Base-by-base conservation (phyloP, 2,113 vertebrate genomes). In the Sterrhoptilus dennistouni region DNA sequence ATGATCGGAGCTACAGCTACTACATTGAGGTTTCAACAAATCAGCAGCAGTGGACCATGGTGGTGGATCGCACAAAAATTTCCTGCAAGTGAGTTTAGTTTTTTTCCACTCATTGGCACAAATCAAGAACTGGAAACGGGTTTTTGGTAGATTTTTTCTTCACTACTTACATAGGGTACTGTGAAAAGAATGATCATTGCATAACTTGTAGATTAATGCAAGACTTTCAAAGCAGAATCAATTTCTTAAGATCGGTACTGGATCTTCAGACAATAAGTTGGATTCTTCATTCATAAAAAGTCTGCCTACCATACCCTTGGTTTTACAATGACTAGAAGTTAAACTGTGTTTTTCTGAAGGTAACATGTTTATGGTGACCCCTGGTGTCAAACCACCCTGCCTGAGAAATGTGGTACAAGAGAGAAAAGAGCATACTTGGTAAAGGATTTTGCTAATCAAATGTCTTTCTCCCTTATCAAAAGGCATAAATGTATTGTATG, bases 1-100 rank as follows among this genome's bases (percentile, higher is more conserved):
- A 99, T 42, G 99, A 99, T 75, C 98, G 99, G 40, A 99, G 99
- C 94, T 99, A 99, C 93, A 99, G 99, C 79, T 99, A 99, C 94
- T 99, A 99, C 69, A 97, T 99, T 11, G 99, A 99, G 82, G 98
- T 99, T 66, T 99, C 99, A 82, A 98, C 98, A 8, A 99, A 99
- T 91, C 99, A 99, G 98, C 99, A 99, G 78, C 98, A 99, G 86
- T 99, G 99, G 99, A 98, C 98, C 9, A 99, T 98, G 97, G 99
- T 99, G 86, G 98, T 98, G 0, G 99, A 99, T 96, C 98, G 98
- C 91, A 99, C 99, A 49, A 98, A 99, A 93, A 97, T 98, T 80
- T 97, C 98, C 15, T 99, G 99, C 98, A 99, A 99, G 99, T 99
- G 83, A 98, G 99, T 93, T 78, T 23, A 11, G 4, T 35, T 85